Evolutionary conservation across 2,113 vertebrate species (phyloP), one percentile per base, ranked within the genome.

Genomic region (Neofelis nebulosa): DNA sequence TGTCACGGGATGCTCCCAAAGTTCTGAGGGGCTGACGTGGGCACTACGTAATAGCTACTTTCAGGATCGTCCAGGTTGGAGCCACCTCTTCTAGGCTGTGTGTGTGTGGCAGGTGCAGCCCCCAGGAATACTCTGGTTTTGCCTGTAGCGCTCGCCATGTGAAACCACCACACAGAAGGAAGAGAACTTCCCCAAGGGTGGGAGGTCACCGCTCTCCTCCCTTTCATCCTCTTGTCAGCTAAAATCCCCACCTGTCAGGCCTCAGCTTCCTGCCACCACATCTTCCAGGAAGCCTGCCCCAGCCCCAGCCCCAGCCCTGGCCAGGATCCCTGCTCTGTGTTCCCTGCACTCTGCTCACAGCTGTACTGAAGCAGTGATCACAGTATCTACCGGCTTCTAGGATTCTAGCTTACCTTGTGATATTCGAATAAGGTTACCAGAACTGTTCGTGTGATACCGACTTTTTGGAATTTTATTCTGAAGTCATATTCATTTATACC

Each of bases 341-440:
- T 25, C 4, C 19, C 52, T 57, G 31, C 9, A 0, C 33, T 76
- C 31, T 38, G 27, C 41, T 45, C 27, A 33, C 36, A 45, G 1
- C 41, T 50, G 13, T 21, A 14, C 33, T 50, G 15, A 14, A 45
- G 52, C 2, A 21, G 21, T 1, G 1, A 41, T 9, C 4, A 6
- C 29, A 33, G 3, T 27, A 14, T 7, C 0, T 4, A 0, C 11
- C 0, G 6, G 57, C 57, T 19, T 68, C 41, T 1, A 7, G 79
- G 55, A 36, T 10, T 52, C 66, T 10, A 61, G n/a, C 11, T 86
- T 10, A 15, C 52, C 1, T 1, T 10, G 45, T 5, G 2, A 13
- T 19, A 4, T 31, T 25, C 27, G 76, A 66, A 23, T 3, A 36
- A 3, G 25, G 48, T 18, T 88, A 27, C 4, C 5, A 16, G 36